phyloP scores from a whole-genome alignment of 2,113 vertebrate genomes.

The Mixornis gularis region DNA sequence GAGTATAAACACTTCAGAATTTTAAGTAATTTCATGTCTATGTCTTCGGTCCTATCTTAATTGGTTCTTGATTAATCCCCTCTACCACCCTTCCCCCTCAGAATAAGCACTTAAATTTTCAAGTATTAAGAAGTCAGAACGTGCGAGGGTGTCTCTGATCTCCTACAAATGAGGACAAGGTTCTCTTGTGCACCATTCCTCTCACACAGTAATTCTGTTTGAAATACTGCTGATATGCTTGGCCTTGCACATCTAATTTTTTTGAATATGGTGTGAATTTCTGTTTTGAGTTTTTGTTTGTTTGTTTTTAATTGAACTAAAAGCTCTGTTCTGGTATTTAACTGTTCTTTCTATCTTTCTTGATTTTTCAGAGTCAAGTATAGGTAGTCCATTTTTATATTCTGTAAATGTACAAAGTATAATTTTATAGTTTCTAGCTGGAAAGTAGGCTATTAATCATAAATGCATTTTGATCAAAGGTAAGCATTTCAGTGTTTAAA shows the following conservation, averaged over 20 bases:
- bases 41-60: background rate
- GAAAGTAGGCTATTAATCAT: background rate
- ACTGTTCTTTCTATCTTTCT: background rate
- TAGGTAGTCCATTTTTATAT: background rate
- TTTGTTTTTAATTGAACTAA: background rate
- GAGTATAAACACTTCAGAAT: background rate
- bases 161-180: background rate
- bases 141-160: background rate
- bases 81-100: fast-evolving
- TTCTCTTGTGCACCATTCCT: fast-evolving
- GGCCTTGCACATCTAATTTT: background rate
- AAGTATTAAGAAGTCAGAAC: background rate
- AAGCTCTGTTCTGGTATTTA: background rate
- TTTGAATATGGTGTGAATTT: background rate
- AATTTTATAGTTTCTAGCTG: background rate
- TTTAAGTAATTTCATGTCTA: background rate
- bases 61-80: background rate
- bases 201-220: background rate
- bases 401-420: background rate
- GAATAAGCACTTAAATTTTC: background rate
- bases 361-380: background rate
- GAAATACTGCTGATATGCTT: background rate
- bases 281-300: background rate
- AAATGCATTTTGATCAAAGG: conserved; percentile 6
- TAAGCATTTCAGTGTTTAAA: background rate